Base-by-base conservation (phyloP, 1,140 invertebrate species). In the Chlorops oryzae region DNA sequence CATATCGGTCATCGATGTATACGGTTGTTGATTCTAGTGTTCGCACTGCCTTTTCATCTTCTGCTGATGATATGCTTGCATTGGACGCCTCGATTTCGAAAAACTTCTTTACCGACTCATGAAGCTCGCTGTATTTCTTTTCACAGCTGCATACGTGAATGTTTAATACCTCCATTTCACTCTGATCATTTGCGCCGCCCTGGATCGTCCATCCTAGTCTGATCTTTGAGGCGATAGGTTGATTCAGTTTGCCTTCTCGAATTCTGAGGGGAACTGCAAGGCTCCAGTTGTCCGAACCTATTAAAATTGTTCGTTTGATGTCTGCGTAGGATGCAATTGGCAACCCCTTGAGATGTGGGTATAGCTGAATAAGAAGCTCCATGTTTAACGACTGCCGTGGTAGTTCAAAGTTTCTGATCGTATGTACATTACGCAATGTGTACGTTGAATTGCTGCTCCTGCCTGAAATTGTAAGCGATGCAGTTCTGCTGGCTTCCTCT, bases 201-300 rank as follows among this genome's bases (percentile, higher is more conserved):
- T 25, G 32, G 12, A 25, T 13, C 12, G 34, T 39, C 46, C 35
- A 47, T 7, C 46, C 46, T 5, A 47, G 23, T 12, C 35, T 21
- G 18, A 37, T 47, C 15, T 47, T 47, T 5, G 22, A 18, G 7
- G 46, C 35, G 15, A 47, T 47, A n/a, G 35, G 35, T 24, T 47
- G 22, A 20, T 38, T 24, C 22, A 22, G 28, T 7, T 13, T 9
- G 7, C 46, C 22, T 37, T 39, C 46, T 6, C 35, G 34, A 15
- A 47, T 37, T 25, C 40, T 47, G 7, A 47, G 22, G 4, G 46
- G 46, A 10, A 47, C 15, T 15, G 35, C 46, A 10, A 38, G 12
- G 5, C 23, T 47, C 44, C 44, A 47, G n/a, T 47, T 47, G 23
- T 47, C 15, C 3, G 32, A 7, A 35, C 44, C 44, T 23, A 47